phyloP scores from a whole-genome alignment of 2,113 vertebrate species.

The Gorilla gorilla region DNA sequence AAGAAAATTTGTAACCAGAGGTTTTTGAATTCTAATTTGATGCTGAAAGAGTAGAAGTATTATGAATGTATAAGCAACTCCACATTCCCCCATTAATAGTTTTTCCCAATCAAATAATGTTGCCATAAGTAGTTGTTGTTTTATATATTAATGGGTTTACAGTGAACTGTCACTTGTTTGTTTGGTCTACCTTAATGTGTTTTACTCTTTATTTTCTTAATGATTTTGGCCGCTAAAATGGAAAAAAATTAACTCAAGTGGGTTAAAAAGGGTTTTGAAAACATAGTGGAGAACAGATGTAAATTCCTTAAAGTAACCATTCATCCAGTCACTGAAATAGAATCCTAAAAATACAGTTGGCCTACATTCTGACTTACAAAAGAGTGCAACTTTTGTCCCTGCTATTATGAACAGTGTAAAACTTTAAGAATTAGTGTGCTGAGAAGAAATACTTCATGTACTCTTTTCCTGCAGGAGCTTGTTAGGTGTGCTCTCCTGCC shows the following conservation, averaged over 20 bases:
- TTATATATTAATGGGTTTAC: constrained; percentile 14
- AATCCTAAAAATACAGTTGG: constrained; percentile 65
- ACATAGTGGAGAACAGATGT: constrained; percentile 48
- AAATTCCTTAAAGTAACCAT: constrained; percentile 65
- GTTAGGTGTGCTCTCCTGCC: not conserved
- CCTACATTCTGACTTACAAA: constrained; percentile 32
- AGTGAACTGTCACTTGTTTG: not conserved
- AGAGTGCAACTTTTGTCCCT: not conserved
- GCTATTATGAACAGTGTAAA: not conserved
- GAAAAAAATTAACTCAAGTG: not conserved
- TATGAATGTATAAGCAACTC: not conserved
- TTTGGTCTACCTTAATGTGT: not conserved
- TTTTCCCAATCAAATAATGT: not conserved
- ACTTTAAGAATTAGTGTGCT: not conserved
- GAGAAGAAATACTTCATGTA: not conserved
- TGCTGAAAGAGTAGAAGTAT: not conserved
- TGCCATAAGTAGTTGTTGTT: not conserved
- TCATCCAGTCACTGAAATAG: constrained; percentile 64
- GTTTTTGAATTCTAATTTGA: not conserved
- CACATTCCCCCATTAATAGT: not conserved
- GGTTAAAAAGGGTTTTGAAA: constrained; percentile 36
- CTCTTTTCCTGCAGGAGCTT: not conserved
- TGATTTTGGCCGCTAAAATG: constrained; percentile 44
- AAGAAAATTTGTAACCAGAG: not conserved
- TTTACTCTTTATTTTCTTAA: constrained; percentile 50